Evolutionary conservation across 2,888 invertebrate genomes (phyloP).

Genomic region (Oligia latruncula): DNA sequence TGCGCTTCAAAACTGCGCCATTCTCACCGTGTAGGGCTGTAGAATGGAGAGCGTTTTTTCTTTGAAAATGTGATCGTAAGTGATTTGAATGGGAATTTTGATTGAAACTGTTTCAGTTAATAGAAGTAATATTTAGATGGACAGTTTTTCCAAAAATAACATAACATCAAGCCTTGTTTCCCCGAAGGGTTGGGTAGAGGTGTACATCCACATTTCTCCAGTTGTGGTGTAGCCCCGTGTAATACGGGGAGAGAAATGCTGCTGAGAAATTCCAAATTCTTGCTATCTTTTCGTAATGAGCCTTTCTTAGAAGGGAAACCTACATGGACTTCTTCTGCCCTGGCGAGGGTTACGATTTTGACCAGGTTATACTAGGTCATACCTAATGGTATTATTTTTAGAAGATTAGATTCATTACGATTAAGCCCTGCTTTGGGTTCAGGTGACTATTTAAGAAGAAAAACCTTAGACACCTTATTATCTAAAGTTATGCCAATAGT

Average conservation of each 20-base stretch:
- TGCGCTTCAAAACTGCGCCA: conserved; percentile 72
- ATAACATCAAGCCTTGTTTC: neutral
- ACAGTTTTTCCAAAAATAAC: neutral
- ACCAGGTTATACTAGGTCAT: neutral
- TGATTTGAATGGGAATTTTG: neutral
- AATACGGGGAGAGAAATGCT: neutral
- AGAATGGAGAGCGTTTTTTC: conserved; percentile 28
- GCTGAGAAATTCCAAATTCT: neutral
- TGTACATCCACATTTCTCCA: neutral
- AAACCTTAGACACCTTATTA: neutral
- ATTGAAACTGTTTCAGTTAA: neutral
- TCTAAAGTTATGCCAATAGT: conserved; percentile 13
- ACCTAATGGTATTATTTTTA: neutral
- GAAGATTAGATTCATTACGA: neutral
- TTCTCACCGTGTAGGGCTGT: conserved; percentile 61
- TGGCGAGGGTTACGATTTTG: neutral
- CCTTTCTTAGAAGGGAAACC: too few species aligned
- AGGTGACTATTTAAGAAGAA: too few species aligned
- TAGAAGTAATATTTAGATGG: neutral
- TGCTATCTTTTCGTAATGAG: neutral
- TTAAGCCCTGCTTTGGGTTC: too few species aligned
- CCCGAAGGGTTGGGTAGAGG: neutral
- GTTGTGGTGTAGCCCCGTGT: neutral
- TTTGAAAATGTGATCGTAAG: neutral
- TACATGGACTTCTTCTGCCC: neutral